Evolutionary conservation across 30 jellyfish, hydroid and myxozoan genomes (phyloP), one percentile per base, ranked within the genome.

Genomic region (Turritopsis rubra): DNA sequence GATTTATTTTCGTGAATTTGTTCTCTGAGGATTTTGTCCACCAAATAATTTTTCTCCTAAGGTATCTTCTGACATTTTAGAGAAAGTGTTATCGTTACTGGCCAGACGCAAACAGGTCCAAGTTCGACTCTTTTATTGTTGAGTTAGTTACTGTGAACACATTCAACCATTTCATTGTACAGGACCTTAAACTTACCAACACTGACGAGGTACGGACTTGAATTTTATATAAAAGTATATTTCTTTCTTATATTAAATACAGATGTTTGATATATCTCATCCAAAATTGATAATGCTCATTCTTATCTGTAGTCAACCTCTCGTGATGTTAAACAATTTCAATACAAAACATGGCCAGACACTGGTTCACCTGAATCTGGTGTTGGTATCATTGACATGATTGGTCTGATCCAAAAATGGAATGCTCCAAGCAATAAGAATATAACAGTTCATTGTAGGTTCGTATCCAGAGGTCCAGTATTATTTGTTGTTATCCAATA

Each of bases 361-460:
- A 70, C 84, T 71, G 96, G 89, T 21, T 89, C 99, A 16, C 99
- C 99, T 17, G 97, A 89, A 54, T 94, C 99, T 52, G 99, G 96
- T 52, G 75, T 83, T 72, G 97, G 96, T 4, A 79, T 89, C 75
- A 89, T 94, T 54, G 95, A 94, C 41, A 79, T 94, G 83, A 89
- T 94, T 80, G 99, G 97, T 0, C 99, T 86, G 30, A 97, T 94
- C 16, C 95, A 89, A 29, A 94, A 89, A 54, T 89, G 99, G 97
- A 94, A 89, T 66, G 75, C 75, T 1, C 24, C 95, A 0, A 93
- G 85, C 19, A 88, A 80, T 70, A 83, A 65, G 71, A 53, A 73
- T n/a, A 81, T 89, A 19, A 83, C 94, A 20, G 99, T 94, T 25
- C 99, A 94, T 54, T 94, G 99, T 97, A 94, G 99, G 99, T 94